Evolutionary conservation across 1,140 invertebrate species (phyloP), one percentile per base, ranked within the genome.

Genomic region (Lepidurus couesii): DNA sequence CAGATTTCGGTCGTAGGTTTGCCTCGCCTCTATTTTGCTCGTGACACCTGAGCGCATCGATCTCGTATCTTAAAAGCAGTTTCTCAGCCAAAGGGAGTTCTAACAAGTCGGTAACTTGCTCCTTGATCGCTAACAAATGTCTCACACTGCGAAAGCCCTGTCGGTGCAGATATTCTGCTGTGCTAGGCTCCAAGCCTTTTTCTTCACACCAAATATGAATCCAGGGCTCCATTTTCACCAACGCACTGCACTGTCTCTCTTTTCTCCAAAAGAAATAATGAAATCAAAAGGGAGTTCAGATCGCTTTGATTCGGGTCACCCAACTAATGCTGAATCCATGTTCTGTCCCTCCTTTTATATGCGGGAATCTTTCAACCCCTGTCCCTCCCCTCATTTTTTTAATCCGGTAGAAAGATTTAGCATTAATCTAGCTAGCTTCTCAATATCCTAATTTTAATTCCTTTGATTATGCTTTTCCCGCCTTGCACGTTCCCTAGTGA

Each of bases 51-150:
- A 65, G 53, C n/a, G 21, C 53, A 65, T 65, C 53, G n/a, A 65
- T 65, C n/a, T 65, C 53, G 53, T 7, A 21, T 65, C 21, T 65
- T 65, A 65, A 4, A 65, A 65, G 53, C 53, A 65, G 53, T 65
- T 65, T 65, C 21, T 65, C 53, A 16, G 16, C 53, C 53, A 65
- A 65, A 65, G 53, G 53, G 16, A 65, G 53, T 65, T 65, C 53
- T 65, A 65, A 65, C 53, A 65, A 65, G 53, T 65, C 53, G 53
- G n/a, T 21, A 65, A 65, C 53, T 65, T 65, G n/a, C 16, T 65
- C 53, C 16, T 65, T 21, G 53, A 65, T 65, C 53, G 53, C 53
- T 65, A 65, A 65, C 53, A 65, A 65, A 65, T 65, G 53, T 65
- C 53, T 65, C 21, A 21, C 53, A 65, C 53, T 65, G 6, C 53